Base-by-base conservation (phyloP, 2,113 vertebrate genomes). In the Apaloderma vittatum region DNA sequence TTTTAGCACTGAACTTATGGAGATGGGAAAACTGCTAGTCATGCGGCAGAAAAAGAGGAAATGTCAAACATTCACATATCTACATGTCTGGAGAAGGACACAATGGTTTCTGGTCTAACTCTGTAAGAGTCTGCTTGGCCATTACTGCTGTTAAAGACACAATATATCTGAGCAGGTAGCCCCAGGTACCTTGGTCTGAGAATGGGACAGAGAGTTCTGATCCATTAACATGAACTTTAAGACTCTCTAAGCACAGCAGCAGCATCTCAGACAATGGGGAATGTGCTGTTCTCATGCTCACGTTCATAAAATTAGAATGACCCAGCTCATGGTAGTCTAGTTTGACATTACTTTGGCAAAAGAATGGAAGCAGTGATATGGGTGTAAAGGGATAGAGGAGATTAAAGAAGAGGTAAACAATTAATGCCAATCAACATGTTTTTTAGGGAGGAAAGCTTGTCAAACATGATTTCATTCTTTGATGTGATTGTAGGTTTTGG, bases 401-500 rank as follows among this genome's bases (percentile, higher is more conserved):
- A 12, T 70, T 88, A 93, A 96, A 91, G 90, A 79, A 70, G 84
- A 79, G 49, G 45, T 76, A 95, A 96, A 95, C 74, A 96, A 85
- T 95, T 94, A 93, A 88, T 89, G 91, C 84, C 84, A 91, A 93
- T 95, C 93, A 90, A 67, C 36, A 27, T 48, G 63, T 19, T 57
- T 91, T 96, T 91, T 91, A 87, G 86, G 87, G 73, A 91, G 54
- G 62, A 79, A 88, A 76, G 70, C 62, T 54, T 93, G 94, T 96
- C 95, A 94, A 94, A 93, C 36, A 75, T 0, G 8, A 65, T 95
- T 90, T 91, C 36, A 49, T 79, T 91, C 61, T 94, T 84, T 66
- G 90, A 89, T 65, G 62, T 89, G 87, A 94, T 94, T 85, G 89
- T 84, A 93, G 87, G 89, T 91, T 91, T 91, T 91, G 91, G 61